These are phyloP conservation scores for Ctenopoma multispine DNA, from an alignment of 2,797 vertebrate genomes.

Conservation along the genomic window DNA sequence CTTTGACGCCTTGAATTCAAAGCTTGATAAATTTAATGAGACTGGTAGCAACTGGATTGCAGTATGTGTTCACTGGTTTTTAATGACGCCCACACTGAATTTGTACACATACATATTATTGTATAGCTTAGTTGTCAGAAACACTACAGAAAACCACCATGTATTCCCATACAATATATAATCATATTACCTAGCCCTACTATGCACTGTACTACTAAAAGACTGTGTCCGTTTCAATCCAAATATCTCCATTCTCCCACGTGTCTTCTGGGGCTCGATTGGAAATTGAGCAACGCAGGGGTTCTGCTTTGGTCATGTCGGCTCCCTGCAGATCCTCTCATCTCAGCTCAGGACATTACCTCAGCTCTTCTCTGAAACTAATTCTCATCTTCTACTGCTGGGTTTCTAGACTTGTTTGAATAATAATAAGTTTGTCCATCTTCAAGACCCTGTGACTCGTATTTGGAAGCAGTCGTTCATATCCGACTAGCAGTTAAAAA, in stretches of 20 bases:
- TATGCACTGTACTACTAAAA: neutral
- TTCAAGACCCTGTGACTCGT: neutral
- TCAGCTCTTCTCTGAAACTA: conserved; percentile 10
- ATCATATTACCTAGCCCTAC: neutral
- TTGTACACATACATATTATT: conserved; percentile 1
- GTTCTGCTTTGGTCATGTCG: conserved; percentile 22
- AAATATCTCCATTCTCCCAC: conserved; percentile 7
- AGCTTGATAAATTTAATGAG: neutral
- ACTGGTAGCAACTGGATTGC: no score
- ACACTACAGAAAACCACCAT: conserved; percentile 1
- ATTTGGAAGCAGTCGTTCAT: neutral
- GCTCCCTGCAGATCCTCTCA: conserved; percentile 18
- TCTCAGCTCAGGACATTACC: conserved; percentile 23
- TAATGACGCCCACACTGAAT: neutral
- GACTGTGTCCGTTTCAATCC: conserved; percentile 11
- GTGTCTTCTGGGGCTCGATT: neutral
- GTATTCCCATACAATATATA: neutral
- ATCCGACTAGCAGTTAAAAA: neutral
- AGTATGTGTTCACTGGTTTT: neutral
- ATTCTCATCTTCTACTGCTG: neutral
- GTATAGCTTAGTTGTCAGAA: neutral
- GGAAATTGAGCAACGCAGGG: conserved; percentile 8
- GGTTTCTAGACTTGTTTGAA: conserved; percentile 18
- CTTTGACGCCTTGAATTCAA: neutral
- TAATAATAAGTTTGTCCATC: neutral